Conservation (phyloP, 2,797 vertebrate species). For the Cyclura pinguis region DNA sequence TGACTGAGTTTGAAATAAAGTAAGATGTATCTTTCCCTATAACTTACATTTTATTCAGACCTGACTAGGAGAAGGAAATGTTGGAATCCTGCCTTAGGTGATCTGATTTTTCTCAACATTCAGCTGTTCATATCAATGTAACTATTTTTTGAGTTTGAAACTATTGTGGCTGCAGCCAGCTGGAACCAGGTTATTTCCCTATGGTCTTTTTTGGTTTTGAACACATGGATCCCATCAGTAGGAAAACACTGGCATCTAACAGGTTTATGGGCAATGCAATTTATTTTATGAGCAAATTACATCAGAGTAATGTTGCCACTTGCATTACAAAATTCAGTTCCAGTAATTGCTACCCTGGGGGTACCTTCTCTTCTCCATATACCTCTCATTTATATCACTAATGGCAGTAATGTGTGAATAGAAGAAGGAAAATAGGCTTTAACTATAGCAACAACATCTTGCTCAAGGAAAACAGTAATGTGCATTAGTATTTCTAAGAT, state of each 20-base stretch:
- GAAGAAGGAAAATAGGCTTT: constrained; percentile 58
- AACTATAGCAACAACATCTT: constrained; percentile 63
- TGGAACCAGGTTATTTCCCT: constrained; percentile 50
- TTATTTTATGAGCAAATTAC: constrained; percentile 78
- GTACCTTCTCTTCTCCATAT: constrained; percentile 47
- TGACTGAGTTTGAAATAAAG: background rate
- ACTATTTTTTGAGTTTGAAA: constrained; percentile 30
- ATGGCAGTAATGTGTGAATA: constrained; percentile 53
- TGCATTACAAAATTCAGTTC: constrained; percentile 73
- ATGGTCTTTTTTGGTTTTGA: constrained; percentile 58
- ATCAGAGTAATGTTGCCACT: constrained; percentile 66
- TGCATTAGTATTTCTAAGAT: constrained; percentile 21
- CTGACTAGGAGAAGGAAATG: background rate
- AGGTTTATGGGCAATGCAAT: constrained; percentile 75
- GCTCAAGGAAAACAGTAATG: constrained; percentile 48
- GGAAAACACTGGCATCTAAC: constrained; percentile 64
- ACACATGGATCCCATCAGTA: background rate
- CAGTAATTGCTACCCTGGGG: constrained; percentile 75
- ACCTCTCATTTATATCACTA: constrained; percentile 62
- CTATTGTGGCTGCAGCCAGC: constrained; percentile 43
- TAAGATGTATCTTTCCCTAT: background rate
- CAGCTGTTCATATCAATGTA: constrained; percentile 8
- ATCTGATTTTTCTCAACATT: constrained; percentile 29
- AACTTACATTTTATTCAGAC: background rate
- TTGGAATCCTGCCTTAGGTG: constrained; percentile 24